These are phyloP conservation scores for Psilanteris sp. DNA, from an alignment of 1,140 invertebrate species.

Conservation along the genomic window DNA sequence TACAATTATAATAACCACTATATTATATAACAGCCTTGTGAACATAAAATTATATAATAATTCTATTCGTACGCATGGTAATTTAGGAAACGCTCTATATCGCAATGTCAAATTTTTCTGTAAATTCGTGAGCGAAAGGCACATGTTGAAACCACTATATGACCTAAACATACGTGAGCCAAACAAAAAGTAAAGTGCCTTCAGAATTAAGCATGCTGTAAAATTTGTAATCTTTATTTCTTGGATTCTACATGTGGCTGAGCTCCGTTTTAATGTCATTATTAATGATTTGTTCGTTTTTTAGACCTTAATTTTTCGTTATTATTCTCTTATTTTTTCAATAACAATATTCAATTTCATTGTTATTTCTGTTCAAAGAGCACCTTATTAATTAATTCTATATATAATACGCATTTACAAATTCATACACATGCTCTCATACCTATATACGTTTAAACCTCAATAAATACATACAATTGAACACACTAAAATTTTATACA, in stretches of 20 bases:
- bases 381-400: conserved; percentile 34
- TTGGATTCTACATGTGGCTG: conserved; percentile 50
- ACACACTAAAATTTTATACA: no score
- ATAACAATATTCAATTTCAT: not conserved
- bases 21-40: conserved; percentile 44
- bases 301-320: no score
- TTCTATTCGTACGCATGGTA: conserved; percentile 44
- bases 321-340: not conserved
- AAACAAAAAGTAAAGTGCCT: conserved; percentile 41
- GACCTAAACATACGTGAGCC: conserved; percentile 41
- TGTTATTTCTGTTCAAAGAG: conserved; percentile 25
- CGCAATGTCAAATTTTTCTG: conserved; percentile 61
- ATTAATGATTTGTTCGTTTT: not conserved
- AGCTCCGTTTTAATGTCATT: conserved; percentile 20
- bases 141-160: conserved; percentile 63
- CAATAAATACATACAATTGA: no score
- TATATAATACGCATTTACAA: not conserved
- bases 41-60: conserved; percentile 40
- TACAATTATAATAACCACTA: conserved; percentile 44
- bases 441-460: no score
- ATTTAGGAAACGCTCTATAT: conserved; percentile 59
- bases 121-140: conserved; percentile 66
- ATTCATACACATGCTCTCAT: not conserved
- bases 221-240: conserved; percentile 48
- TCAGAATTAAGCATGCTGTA: conserved; percentile 39